A percentile compares a stretch with the other conserved stretches of the same genome.
phyloP scores from a whole-genome alignment of 2,113 vertebrate genomes.

The Lipophrys pholis region DNA sequence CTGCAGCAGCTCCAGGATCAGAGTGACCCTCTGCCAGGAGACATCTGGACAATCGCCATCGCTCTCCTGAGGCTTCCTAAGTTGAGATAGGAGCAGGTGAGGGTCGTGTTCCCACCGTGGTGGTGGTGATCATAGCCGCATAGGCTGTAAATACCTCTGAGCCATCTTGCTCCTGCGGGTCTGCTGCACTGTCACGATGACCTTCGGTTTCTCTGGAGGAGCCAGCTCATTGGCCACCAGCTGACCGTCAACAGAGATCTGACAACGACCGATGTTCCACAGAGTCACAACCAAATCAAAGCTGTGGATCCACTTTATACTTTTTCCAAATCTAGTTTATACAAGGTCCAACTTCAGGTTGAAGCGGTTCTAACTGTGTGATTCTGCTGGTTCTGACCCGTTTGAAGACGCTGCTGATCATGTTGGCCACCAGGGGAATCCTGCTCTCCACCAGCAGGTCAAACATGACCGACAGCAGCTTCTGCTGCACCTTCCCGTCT shows the following conservation, averaged over 20 bases:
- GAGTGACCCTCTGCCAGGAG: slow-evolving; percentile 89
- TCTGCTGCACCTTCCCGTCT: slow-evolving; percentile 88
- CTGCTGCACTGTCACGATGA: slow-evolving; percentile 87
- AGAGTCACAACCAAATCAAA: neutral
- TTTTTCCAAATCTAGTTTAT: neutral
- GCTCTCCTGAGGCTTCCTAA: slow-evolving; percentile 85
- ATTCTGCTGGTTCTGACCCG: slow-evolving; percentile 74
- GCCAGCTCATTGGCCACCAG: slow-evolving; percentile 90
- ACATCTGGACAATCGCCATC: slow-evolving; percentile 68
- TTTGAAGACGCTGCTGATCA: slow-evolving; percentile 91
- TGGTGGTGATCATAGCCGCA: no score
- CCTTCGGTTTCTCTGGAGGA: slow-evolving; percentile 83
- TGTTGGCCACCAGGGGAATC: slow-evolving; percentile 83
- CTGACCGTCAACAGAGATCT: slow-evolving; percentile 90
- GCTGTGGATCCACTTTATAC: no score
- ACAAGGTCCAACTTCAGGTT: no score
- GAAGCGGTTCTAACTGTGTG: no score
- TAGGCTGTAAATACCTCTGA: slow-evolving; percentile 66
- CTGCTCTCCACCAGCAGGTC: slow-evolving; percentile 88
- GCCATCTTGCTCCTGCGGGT: slow-evolving; percentile 88
- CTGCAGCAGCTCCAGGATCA: slow-evolving; percentile 95
- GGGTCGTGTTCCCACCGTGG: neutral
- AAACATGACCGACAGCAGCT: slow-evolving; percentile 87
- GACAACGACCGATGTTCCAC: slow-evolving; percentile 4
- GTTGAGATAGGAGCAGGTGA: neutral